Evolutionary conservation across 2,888 invertebrate genomes (phyloP).

Genomic region (Mesopsocus fuscifrons): DNA sequence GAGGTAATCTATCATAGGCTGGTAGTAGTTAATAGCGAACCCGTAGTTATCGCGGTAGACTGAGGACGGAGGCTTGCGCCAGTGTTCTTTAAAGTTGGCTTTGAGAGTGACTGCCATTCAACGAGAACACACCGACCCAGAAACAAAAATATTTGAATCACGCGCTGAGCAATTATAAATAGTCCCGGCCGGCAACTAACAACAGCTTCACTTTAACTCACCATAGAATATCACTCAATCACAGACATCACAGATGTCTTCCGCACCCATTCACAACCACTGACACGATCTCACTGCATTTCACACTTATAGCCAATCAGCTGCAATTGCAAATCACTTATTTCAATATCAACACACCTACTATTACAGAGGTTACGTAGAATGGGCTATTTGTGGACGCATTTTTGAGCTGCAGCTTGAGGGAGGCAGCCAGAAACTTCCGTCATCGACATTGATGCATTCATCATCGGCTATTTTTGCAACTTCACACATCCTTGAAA

Average conservation of each 20-base stretch:
- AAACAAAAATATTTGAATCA: background rate
- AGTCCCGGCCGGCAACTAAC: no score
- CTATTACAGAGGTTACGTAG: no score
- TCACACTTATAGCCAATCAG: no score
- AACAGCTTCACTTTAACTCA: no score
- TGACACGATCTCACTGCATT: no score
- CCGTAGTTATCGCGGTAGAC: conserved; percentile 70
- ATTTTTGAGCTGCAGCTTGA: conserved; percentile 16
- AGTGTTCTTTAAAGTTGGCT: conserved; percentile 22
- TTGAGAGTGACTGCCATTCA: conserved; percentile 13
- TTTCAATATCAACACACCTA: no score
- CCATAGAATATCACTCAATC: no score
- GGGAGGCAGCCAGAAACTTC: background rate
- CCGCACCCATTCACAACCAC: no score
- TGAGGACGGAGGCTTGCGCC: conserved; percentile 39
- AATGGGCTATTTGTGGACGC: conserved; percentile 15
- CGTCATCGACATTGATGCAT: conserved; percentile 14
- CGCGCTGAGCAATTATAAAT: background rate
- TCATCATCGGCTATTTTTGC: no score
- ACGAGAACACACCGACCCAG: conserved; percentile 1
- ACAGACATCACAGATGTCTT: no score
- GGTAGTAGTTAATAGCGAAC: conserved; percentile 66
- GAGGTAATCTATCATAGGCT: conserved; percentile 73
- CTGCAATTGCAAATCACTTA: no score
- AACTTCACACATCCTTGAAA: no score